phyloP scores from a whole-genome alignment of 2,888 invertebrate species.

The Lepidocyrtoides sp. region DNA sequence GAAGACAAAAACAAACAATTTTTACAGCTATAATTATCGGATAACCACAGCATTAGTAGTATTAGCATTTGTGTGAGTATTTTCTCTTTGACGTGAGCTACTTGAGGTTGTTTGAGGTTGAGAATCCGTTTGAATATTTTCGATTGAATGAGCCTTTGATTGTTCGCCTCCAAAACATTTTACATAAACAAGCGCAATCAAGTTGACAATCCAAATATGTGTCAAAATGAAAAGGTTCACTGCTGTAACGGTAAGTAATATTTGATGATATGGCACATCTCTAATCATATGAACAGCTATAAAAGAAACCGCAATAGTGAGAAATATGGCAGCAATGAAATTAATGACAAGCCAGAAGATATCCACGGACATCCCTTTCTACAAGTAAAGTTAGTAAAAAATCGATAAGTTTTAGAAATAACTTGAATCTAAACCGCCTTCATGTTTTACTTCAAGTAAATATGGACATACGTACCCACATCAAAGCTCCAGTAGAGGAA shows the following conservation, averaged over 20 bases:
- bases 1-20: no score
- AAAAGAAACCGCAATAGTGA: constrained; percentile 46
- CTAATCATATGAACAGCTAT: constrained; percentile 47
- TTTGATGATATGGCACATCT: constrained; percentile 64
- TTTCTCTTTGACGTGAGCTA: neutral
- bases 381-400: neutral
- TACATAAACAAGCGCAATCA: constrained; percentile 50
- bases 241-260: constrained; percentile 50
- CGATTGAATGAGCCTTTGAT: neutral
- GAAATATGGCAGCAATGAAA: constrained; percentile 35
- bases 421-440: no score
- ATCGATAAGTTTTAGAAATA: no score
- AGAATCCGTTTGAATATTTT: neutral
- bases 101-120: neutral
- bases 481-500: constrained; percentile 39
- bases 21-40: neutral
- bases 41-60: neutral
- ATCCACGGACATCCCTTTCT: constrained; percentile 55
- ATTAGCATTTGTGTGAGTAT: constrained; percentile 9
- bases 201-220: constrained; percentile 63
- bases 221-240: constrained; percentile 59
- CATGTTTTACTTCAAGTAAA: neutral
- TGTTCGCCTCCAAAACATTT: constrained; percentile 28
- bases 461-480: constrained; percentile 63
- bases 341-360: constrained; percentile 58